Evolutionary conservation across 2,888 invertebrate genomes (phyloP), one percentile per base, ranked within the genome.

Genomic region (Drosophila neonasuta): DNA sequence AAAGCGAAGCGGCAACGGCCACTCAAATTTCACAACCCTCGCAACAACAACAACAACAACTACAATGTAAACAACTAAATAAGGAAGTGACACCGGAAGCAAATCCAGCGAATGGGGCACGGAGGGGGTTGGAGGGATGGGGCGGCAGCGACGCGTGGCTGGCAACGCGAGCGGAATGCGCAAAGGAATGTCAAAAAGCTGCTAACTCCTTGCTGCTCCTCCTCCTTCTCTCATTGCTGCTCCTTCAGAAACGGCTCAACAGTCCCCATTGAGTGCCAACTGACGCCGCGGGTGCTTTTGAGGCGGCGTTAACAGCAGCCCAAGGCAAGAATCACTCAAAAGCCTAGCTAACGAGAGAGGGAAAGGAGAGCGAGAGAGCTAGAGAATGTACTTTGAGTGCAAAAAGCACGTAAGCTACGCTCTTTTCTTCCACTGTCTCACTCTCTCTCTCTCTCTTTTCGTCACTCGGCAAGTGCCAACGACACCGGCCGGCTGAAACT

Each of bases 61-160:
- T 77, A 73, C 74, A 74, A 69, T 67, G 73, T 78, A 78, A 80
- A 87, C 87, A 85, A 85, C 87, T 85, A 87, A 87, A 83, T 82
- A 83, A 83, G 83, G 83, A 83, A 83, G 86, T 86, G 83, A 87
- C 86, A 83, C 86, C 83, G 83, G 83, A 83, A 87, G 71, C 77
- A 68, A 49, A 56, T 29, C 30, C 24, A 24, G 20, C 20, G 20
- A 20, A 20, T 20, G 10, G 49, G 15, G 48, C 29, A 15, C 6
- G 4, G 30, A 9, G n/a, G 8, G 9, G n/a, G 29, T 0, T 29
- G 29, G 57, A 41, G 44, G 76, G 49, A 54, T 55, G 55, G 57
- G 44, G 46, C 75, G 42, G 41, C 68, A 64, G 72, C 66, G 73
- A 68, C 71, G 72, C 69, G 62, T 66, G 77, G 66, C 34, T 59